Percentiles rank a stretch among this genome's conserved stretches.
These are phyloP conservation scores for Herpetotheres cachinnans DNA, from an alignment of 2,113 vertebrate species.

Conservation along the genomic window DNA sequence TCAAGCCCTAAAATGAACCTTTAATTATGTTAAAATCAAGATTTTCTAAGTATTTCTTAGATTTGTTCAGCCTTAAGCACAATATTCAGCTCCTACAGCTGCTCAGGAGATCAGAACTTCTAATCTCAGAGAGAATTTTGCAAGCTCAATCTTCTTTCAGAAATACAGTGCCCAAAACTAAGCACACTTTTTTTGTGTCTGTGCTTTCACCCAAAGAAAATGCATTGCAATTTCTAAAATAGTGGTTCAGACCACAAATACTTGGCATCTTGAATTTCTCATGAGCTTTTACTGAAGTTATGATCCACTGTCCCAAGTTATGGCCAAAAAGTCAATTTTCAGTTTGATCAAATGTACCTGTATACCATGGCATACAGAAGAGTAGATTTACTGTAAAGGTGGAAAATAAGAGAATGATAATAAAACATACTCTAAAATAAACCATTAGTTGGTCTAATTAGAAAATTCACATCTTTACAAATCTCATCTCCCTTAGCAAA, in stretches of 20 bases:
- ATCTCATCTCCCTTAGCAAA: neutral
- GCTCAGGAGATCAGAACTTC: neutral
- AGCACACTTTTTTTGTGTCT: neutral
- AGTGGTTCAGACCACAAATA: neutral
- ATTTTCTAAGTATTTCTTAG: neutral
- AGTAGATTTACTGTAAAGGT: neutral
- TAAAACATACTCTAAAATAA: neutral
- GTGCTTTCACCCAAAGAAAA: neutral
- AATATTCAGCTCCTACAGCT: neutral
- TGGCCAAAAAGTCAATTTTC: neutral
- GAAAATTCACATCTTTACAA: neutral
- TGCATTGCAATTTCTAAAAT: neutral
- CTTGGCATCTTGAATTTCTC: neutral
- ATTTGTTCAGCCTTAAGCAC: neutral
- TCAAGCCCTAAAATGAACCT: neutral
- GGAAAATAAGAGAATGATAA: neutral
- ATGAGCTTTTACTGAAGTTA: neutral
- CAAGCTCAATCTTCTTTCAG: neutral
- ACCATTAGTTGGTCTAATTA: neutral
- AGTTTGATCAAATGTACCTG: neutral
- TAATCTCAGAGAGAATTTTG: neutral
- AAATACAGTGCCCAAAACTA: neutral
- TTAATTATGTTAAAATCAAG: neutral
- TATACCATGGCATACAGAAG: fast-evolving
- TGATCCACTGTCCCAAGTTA: neutral